Evolutionary conservation across 1,140 invertebrate species (phyloP).

Genomic region (Galendromus occidentalis): DNA sequence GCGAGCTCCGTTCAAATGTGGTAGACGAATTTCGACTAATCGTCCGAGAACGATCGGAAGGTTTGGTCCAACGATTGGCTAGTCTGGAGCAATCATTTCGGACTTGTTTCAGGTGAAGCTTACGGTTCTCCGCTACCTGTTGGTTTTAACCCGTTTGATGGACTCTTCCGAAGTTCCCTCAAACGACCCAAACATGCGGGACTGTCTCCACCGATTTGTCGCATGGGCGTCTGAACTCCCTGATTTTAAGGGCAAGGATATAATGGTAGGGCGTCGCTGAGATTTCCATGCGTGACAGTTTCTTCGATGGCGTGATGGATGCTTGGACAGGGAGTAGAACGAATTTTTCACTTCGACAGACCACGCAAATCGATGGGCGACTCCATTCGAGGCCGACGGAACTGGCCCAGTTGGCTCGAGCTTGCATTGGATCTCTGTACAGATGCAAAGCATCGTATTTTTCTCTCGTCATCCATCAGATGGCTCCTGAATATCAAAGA

Average conservation of each 20-base stretch:
- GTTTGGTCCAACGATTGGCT: too few relatives aligned
- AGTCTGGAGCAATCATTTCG: neutral
- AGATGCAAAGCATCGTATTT: slow-evolving; percentile 5
- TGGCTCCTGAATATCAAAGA: slow-evolving; percentile 6
- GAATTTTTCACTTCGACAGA: too few relatives aligned
- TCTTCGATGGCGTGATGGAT: too few relatives aligned
- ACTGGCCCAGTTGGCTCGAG: neutral
- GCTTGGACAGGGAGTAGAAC: too few relatives aligned
- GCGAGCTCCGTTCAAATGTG: too few relatives aligned
- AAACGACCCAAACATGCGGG: slow-evolving; percentile 5
- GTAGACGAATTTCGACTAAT: too few relatives aligned
- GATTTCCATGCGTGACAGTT: too few relatives aligned
- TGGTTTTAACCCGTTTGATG: neutral
- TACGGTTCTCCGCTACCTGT: neutral
- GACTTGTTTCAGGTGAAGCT: neutral
- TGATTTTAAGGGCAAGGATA: too few relatives aligned
- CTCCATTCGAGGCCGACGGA: too few relatives aligned
- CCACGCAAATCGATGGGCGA: too few relatives aligned
- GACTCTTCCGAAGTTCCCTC: neutral
- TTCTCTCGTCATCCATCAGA: neutral
- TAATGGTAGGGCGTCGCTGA: too few relatives aligned
- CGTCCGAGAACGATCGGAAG: too few relatives aligned
- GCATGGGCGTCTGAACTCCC: neutral
- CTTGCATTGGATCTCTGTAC: slow-evolving; percentile 8
- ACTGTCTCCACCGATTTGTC: neutral